Conservation (phyloP, 2,113 vertebrate species). For the Agapornis roseicollis region DNA sequence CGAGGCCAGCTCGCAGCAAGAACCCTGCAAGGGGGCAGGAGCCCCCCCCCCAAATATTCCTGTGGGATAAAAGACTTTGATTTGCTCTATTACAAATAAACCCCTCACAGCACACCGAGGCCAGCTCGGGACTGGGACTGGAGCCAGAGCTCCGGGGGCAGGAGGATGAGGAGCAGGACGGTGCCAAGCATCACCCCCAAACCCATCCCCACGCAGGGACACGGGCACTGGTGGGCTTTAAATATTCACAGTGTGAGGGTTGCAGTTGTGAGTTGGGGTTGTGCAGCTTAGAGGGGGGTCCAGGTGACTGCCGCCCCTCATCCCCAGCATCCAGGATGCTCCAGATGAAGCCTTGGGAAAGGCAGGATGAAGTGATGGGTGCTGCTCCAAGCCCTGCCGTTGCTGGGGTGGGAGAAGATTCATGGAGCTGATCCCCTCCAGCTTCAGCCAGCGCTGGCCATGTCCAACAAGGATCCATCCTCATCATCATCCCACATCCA, state of each 20-base stretch:
- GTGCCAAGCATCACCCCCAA: not conserved
- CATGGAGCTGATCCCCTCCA: not conserved
- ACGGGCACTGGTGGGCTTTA: not conserved
- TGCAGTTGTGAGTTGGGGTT: conserved; percentile 11
- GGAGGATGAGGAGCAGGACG: not conserved
- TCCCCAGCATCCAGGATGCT: not conserved
- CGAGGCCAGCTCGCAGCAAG: conserved; percentile 40
- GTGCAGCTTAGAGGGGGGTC: not conserved
- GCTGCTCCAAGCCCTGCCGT: not conserved
- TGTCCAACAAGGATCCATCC: fast-evolving
- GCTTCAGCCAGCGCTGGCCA: not conserved
- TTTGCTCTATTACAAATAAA: not conserved
- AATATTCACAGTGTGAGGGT: conserved; percentile 78
- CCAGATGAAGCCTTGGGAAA: not conserved
- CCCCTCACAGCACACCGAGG: not conserved
- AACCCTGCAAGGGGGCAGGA: not conserved
- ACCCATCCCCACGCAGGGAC: not conserved
- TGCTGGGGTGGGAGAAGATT: not conserved
- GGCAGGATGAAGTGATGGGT: not conserved
- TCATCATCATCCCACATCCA: not conserved
- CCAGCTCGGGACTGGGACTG: conserved; percentile 29
- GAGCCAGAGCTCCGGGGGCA: not conserved
- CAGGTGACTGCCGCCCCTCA: not conserved
- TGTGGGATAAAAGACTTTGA: not conserved
- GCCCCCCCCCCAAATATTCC: not conserved